Conservation (phyloP, 2,113 vertebrate species). For the Dasypus novemcinctus region DNA sequence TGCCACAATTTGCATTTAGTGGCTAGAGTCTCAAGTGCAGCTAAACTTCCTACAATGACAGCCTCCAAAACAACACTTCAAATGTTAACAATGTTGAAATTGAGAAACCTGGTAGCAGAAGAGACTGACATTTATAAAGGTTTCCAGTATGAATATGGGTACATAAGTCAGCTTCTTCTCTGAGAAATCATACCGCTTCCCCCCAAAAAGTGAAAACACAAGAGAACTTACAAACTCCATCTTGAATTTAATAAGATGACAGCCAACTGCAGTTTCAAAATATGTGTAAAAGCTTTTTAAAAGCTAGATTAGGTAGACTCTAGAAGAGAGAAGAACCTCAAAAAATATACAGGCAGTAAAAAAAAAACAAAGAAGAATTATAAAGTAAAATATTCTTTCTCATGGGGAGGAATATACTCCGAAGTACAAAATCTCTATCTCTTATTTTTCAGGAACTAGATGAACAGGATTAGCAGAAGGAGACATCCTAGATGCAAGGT, state of each 20-base stretch:
- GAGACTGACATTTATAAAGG: not conserved
- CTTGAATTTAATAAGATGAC: not conserved
- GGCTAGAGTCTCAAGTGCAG: not conserved
- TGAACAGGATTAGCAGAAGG: not conserved
- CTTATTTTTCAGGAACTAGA: not conserved
- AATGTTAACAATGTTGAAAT: not conserved
- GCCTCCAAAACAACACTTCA: not conserved
- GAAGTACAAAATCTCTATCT: not conserved
- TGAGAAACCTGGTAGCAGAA: not conserved
- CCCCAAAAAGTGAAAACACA: not conserved
- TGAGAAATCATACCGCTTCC: not conserved
- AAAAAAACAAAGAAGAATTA: not conserved
- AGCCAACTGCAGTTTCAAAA: not conserved
- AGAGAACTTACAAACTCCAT: not conserved
- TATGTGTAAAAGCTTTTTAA: not conserved
- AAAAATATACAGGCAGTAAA: not conserved
- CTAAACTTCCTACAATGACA: not conserved
- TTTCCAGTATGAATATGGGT: not conserved
- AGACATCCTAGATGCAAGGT: not conserved
- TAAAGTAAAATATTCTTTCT: not conserved
- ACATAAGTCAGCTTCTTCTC: not conserved
- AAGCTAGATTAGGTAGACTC: not conserved
- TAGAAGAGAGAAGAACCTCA: not conserved
- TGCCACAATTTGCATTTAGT: not conserved
- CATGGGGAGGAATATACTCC: not conserved